Conservation (phyloP, 2,113 vertebrate genomes). For the Solea senegalensis region DNA sequence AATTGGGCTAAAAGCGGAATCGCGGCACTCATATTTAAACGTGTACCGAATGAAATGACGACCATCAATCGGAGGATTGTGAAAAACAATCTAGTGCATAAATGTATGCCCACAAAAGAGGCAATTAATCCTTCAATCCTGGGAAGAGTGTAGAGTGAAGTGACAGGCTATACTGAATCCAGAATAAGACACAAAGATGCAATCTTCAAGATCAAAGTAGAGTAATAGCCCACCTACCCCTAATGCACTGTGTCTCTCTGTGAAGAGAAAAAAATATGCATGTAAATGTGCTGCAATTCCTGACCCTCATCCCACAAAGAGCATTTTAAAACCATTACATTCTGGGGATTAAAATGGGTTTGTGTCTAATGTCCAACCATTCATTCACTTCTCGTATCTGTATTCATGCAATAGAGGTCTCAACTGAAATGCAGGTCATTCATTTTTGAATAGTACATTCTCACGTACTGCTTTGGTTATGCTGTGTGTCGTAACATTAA, state of each 20-base stretch:
- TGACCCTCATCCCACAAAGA: background rate
- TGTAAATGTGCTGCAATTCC: constrained; percentile 40
- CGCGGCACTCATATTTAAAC: too few relatives aligned
- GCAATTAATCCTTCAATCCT: constrained; percentile 33
- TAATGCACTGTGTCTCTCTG: constrained; percentile 54
- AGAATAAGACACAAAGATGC: constrained; percentile 41
- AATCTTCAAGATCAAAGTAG: constrained; percentile 59
- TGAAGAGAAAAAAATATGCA: constrained; percentile 13
- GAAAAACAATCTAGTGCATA: constrained; percentile 36
- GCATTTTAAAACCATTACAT: too few relatives aligned
- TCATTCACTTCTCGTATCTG: too few relatives aligned
- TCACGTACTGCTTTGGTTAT: too few relatives aligned
- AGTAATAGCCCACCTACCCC: constrained; percentile 45
- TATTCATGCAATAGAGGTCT: too few relatives aligned
- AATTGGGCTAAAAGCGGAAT: too few relatives aligned
- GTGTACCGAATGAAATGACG: too few relatives aligned
- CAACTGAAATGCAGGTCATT: too few relatives aligned
- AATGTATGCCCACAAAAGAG: constrained; percentile 28
- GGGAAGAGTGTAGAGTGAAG: constrained; percentile 29
- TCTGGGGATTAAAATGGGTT: too few relatives aligned
- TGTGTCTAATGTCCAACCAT: too few relatives aligned
- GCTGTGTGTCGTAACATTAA: too few relatives aligned
- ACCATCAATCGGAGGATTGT: background rate
- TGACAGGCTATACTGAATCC: constrained; percentile 31
- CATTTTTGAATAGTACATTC: too few relatives aligned